These are phyloP conservation scores for Copidosoma aretas DNA, from an alignment of 2,888 invertebrate species.

Conservation along the genomic window DNA sequence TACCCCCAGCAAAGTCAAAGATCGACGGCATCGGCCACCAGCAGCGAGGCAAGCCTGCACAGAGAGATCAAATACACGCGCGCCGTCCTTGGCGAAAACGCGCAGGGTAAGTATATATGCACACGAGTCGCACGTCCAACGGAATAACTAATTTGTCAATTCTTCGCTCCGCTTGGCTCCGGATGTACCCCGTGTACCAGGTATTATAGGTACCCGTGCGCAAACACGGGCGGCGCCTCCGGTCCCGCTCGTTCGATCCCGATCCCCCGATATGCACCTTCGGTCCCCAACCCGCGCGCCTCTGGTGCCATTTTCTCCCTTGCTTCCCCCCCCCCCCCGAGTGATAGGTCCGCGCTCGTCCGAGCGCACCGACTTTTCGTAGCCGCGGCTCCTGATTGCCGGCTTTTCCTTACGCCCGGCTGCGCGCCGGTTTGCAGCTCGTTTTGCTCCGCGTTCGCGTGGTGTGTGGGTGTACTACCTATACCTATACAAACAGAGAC, in stretches of 20 bases:
- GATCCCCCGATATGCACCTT: background rate
- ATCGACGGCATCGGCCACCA: background rate
- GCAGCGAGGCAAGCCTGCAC: slow-evolving; percentile 35
- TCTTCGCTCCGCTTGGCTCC: slow-evolving; percentile 61
- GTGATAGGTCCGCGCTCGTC: no score
- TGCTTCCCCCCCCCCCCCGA: no score
- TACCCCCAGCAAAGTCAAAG: slow-evolving; percentile 13
- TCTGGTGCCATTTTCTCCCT: no score
- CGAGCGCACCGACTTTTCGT: background rate
- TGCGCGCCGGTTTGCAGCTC: background rate
- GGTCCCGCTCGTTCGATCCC: background rate
- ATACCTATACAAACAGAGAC: no score
- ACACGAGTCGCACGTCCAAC: slow-evolving; percentile 51
- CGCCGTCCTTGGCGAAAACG: slow-evolving; percentile 58
- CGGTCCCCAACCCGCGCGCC: no score
- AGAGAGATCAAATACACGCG: slow-evolving; percentile 18
- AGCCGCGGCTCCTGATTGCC: background rate
- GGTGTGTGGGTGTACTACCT: no score
- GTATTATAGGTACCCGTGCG: slow-evolving; percentile 20
- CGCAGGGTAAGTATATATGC: slow-evolving; percentile 7
- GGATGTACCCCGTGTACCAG: slow-evolving; percentile 51
- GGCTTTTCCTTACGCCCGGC: background rate
- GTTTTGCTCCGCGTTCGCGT: no score
- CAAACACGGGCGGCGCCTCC: slow-evolving; percentile 11
- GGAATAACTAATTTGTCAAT: slow-evolving; percentile 63